phyloP scores from a whole-genome alignment of 1,140 invertebrate species.

The Elymnias hypermnestra region DNA sequence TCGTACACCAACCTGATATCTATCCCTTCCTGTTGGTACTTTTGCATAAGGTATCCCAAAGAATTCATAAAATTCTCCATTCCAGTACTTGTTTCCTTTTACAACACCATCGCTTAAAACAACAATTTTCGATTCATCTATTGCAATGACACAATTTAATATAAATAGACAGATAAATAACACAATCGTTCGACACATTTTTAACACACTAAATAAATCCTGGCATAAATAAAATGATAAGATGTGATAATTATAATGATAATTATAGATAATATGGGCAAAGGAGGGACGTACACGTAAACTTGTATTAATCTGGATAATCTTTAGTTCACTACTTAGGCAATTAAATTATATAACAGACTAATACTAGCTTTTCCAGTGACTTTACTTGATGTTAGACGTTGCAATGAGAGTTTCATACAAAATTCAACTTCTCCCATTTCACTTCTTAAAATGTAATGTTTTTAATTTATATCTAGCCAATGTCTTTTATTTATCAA shows the following conservation, averaged over 20 bases:
- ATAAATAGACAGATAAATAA: slow-evolving; percentile 30
- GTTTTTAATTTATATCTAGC: too few relatives aligned
- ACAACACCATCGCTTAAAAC: slow-evolving; percentile 39
- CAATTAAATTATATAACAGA: too few relatives aligned
- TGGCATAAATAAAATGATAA: slow-evolving; percentile 3
- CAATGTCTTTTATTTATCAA: too few relatives aligned
- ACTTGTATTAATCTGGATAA: slow-evolving; percentile 1
- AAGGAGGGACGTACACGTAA: slow-evolving; percentile 15
- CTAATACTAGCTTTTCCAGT: too few relatives aligned
- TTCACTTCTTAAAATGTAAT: too few relatives aligned
- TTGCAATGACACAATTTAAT: slow-evolving; percentile 23
- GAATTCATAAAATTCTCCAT: slow-evolving; percentile 59
- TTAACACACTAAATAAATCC: slow-evolving; percentile 11
- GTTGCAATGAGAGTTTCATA: too few relatives aligned
- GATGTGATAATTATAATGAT: slow-evolving; percentile 14
- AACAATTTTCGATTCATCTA: slow-evolving; percentile 31
- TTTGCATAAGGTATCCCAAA: slow-evolving; percentile 57
- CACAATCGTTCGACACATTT: slow-evolving; percentile 20
- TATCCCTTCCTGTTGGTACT: slow-evolving; percentile 45
- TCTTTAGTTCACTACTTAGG: too few relatives aligned
- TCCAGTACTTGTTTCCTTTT: slow-evolving; percentile 52
- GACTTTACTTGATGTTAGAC: too few relatives aligned
- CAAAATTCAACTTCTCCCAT: too few relatives aligned
- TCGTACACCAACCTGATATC: slow-evolving; percentile 45
- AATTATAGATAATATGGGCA: slow-evolving; percentile 23